Base-by-base conservation (phyloP, 2,888 invertebrate species). In the Druceiella hillmani region DNA sequence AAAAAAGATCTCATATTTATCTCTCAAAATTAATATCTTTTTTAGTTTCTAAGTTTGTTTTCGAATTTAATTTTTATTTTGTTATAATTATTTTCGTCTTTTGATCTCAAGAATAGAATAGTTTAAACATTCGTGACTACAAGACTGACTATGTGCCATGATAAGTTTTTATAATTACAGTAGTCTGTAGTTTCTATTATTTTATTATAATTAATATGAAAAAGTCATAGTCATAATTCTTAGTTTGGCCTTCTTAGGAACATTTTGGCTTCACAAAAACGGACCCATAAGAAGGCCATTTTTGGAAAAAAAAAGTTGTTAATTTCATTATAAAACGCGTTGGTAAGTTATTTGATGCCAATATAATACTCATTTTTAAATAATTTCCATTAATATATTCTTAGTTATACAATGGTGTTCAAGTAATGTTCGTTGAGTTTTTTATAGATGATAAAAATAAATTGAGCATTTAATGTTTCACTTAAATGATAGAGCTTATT, bases 1-100 rank as follows among this genome's bases (percentile, higher is more conserved):
- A 20, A 44, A 46, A 45, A 45, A 40, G 42, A 46, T 45, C 36
- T 42, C 43, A 37, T 11, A 44, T 45, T 45, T 46, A 36, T 46
- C 41, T 48, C 41, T 7, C 6, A 10, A 7, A 7, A 7, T 10
- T 7, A 10, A 10, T 27, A 27, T 27, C 11, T 36, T 37, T 44
- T 47, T 38, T 42, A 40, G 43, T 36, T 27, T 27, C 37, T 44
- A 42, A 40, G 44, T 38, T 41, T 40, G 40, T 45, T 42, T 40
- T 36, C 31, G 42, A 31, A 35, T n/a, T n/a, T n/a, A n/a, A n/a
- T 28, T 35, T 43, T 33, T 33, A 38, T 33, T 43, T 43, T 39
- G 15, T 38, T 38, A 16, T 17, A 22, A 35, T 32, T 38, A 38
- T 36, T 36, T 36, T 36, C 29, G 22, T 33, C 14, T 33, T 33